Evolutionary conservation across 2,797 vertebrate species (phyloP), one percentile per base, ranked within the genome.

Genomic region (Malurus leucopterus): DNA sequence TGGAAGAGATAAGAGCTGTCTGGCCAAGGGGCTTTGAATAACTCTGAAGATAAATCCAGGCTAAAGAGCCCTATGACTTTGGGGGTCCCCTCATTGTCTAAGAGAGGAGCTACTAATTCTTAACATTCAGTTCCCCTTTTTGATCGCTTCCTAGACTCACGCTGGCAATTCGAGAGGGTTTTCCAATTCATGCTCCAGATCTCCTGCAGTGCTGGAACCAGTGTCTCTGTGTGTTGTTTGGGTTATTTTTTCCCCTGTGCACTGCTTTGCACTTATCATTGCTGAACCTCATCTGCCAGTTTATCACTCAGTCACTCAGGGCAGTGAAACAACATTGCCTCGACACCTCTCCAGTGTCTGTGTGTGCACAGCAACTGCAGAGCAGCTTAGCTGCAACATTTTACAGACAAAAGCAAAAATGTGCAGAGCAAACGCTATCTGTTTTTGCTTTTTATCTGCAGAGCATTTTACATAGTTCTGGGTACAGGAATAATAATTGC

Each of bases 271-370:
- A 59, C 90, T 94, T 90, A 71, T 27, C 84, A 54, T 58, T 2
- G 1, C 72, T 85, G 78, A 88, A 64, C 57, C 88, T 89, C 75
- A 43, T 61, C 82, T 85, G 84, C 81, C 83, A 6, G 29, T 91
- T 95, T 92, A 93, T 94, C 89, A 64, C 72, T n/a, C 86, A 82
- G 84, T 54, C 89, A 85, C 91, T 92, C 90, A 91, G 65, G 62
- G 15, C 72, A 68, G 47, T 38, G 69, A 91, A 43, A 82, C 81
- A 90, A 2, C 53, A 50, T 86, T 49, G 75, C 84, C 71, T 88
- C 0, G 0, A 92, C 91, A 90, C 88, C 71, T 86, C 78, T 68
- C 43, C 58, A 41, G 22, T 63, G 82, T 73, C 65, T 62, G 22
- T 30, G 22, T 27, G 32, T 40, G 38, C 68, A 23, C 19, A 77